phyloP scores from a whole-genome alignment of 2,113 vertebrate species.

The Daubentonia madagascariensis region DNA sequence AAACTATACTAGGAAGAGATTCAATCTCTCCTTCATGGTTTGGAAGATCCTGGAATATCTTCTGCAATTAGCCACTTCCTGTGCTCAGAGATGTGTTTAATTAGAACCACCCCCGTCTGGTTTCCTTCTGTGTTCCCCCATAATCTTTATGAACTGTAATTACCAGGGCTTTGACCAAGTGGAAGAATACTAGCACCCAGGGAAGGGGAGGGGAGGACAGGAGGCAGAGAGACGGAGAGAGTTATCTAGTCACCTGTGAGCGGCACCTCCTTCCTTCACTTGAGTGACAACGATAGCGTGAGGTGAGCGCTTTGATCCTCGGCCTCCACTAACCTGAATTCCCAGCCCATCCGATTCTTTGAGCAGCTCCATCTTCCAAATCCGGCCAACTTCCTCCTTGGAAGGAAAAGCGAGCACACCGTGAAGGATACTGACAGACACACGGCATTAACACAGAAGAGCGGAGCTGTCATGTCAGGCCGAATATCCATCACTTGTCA shows the following conservation, averaged over 20 bases:
- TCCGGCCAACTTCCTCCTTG: constrained; percentile 91
- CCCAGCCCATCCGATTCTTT: constrained; percentile 94
- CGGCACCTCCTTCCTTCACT: constrained; percentile 93
- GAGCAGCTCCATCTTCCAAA: constrained; percentile 99
- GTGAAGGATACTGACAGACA: constrained; percentile 69
- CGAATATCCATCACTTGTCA: neutral
- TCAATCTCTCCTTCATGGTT: neutral
- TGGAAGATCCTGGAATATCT: neutral
- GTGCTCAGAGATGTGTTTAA: constrained; percentile 28
- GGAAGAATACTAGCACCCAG: neutral
- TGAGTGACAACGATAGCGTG: constrained; percentile 94
- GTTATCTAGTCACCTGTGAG: constrained; percentile 88
- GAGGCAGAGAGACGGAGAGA: neutral
- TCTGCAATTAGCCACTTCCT: constrained; percentile 28
- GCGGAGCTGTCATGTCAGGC: neutral
- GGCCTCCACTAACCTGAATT: constrained; percentile 96
- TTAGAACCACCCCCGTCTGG: neutral
- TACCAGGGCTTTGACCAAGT: neutral
- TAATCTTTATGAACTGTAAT: neutral
- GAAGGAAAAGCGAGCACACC: constrained; percentile 78
- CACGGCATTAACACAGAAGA: neutral
- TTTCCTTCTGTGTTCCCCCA: neutral
- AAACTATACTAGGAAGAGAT: neutral
- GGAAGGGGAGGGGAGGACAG: neutral
- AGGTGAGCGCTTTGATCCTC: constrained; percentile 94